phyloP scores from a whole-genome alignment of 2,113 vertebrate genomes.

The Salvelinus fontinalis region DNA sequence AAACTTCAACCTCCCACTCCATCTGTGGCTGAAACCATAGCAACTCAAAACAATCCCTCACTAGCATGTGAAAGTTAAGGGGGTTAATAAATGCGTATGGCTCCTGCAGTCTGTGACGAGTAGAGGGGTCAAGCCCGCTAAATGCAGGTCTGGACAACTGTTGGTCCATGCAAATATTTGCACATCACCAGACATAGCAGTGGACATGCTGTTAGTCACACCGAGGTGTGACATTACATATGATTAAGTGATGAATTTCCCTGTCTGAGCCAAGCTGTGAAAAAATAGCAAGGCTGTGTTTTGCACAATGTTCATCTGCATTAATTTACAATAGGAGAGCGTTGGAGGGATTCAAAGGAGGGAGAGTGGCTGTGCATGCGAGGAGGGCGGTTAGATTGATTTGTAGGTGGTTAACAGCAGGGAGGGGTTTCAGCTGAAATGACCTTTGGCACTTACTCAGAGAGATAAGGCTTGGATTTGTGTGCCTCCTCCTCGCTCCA shows the following conservation, averaged over 20 bases:
- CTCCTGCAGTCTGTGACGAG: background rate
- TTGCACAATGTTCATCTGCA: background rate
- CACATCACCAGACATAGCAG: background rate
- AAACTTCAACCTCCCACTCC: constrained; percentile 3
- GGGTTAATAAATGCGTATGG: constrained; percentile 37
- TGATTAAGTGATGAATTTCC: constrained; percentile 2
- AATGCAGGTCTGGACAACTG: no score
- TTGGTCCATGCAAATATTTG: background rate
- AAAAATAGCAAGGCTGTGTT: background rate
- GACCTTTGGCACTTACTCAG: constrained; percentile 76
- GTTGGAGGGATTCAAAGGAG: background rate
- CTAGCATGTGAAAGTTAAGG: constrained; percentile 57
- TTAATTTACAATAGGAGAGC: background rate
- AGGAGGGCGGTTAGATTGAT: background rate
- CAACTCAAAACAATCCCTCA: constrained; percentile 50
- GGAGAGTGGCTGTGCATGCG: background rate
- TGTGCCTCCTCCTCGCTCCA: constrained; percentile 47
- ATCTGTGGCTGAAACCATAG: constrained; percentile 45
- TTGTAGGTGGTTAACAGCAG: background rate
- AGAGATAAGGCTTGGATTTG: constrained; percentile 53
- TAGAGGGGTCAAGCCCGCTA: no score
- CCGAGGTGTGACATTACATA: background rate
- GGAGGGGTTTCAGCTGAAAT: background rate
- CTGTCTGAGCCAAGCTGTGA: background rate
- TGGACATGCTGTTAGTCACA: background rate